Base-by-base conservation (phyloP, 2,113 vertebrate genomes). In the Columba livia region DNA sequence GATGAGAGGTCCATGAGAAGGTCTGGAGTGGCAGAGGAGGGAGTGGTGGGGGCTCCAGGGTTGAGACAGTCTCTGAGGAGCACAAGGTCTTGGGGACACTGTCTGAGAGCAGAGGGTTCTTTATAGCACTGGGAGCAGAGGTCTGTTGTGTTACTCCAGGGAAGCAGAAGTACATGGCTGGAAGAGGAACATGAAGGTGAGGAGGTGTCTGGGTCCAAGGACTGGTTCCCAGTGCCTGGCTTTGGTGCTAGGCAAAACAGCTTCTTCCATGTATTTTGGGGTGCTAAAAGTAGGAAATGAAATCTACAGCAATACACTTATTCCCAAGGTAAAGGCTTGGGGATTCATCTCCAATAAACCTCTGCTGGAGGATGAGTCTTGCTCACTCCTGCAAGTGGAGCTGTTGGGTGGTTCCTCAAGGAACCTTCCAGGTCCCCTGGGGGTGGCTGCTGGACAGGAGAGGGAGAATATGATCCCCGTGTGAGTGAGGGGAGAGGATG, bases 171-270 rank as follows among this genome's bases (percentile, higher is more conserved):
- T 79, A 61, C 2, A 0, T 19, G n/a, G 18, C 70, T 92, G 42
- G n/a, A 67, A 42, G 54, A 80, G 24, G 18, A 54, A 16, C 12
- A 34, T 0, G 0, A 28, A 20, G 1, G 2, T 14, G 2, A 6
- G 26, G 69, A 80, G 2, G 6, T 31, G 34, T 66, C 47, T 6
- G 5, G 36, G 31, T 85, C 15, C 25, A 25, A 32, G 34, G 48
- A 11, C 2, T 54, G 20, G 2, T 17, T 84, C 56, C 34, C 19
- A 48, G 65, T 40, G 20, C 18, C 16, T 60, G 44, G 32, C 17
- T 77, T 80, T 1, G 2, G 34, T 3, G 2, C 29, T 73, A 48
- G 15, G 8, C 38, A 61, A 38, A 56, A 28, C 26, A 21, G 20
- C 60, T 29, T 48, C 36, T 73, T 50, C 34, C 9, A 5, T 9